Conservation (phyloP, 2,113 vertebrate genomes). For the Galbula dea region DNA sequence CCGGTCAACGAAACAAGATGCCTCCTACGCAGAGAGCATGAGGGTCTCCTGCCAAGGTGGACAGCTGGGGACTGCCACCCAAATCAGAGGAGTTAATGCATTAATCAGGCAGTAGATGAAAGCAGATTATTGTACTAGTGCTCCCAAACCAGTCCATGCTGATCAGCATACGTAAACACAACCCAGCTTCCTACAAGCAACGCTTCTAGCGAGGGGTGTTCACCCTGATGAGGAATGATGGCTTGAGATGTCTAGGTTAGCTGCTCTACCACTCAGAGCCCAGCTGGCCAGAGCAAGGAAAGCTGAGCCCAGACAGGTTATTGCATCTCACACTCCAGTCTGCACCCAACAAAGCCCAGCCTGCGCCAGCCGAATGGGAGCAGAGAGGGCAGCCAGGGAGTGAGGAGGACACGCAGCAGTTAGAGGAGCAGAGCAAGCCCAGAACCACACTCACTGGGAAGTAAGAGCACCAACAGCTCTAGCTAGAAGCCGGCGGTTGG, state of each 20-base stretch:
- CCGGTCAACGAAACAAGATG: background rate
- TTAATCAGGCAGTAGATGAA: background rate
- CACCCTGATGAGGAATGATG: background rate
- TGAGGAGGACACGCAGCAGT: background rate
- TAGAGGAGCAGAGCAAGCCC: background rate
- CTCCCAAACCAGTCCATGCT: background rate
- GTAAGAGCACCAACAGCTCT: conserved; percentile 16
- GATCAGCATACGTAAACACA: background rate
- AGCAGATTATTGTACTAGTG: background rate
- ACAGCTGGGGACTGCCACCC: background rate
- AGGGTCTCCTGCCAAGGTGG: background rate
- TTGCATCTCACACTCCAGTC: background rate
- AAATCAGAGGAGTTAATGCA: background rate
- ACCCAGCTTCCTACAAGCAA: background rate
- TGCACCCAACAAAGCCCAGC: background rate
- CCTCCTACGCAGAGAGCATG: fast-evolving
- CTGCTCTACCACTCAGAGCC: background rate
- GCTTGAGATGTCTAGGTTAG: background rate
- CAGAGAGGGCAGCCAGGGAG: background rate
- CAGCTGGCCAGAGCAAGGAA: background rate
- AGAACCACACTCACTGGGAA: background rate
- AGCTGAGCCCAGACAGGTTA: background rate
- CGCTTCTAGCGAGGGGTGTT: background rate
- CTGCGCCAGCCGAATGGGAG: background rate
- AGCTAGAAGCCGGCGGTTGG: background rate